phyloP scores from a whole-genome alignment of 2,888 invertebrate species.

The Lobophora halterata region DNA sequence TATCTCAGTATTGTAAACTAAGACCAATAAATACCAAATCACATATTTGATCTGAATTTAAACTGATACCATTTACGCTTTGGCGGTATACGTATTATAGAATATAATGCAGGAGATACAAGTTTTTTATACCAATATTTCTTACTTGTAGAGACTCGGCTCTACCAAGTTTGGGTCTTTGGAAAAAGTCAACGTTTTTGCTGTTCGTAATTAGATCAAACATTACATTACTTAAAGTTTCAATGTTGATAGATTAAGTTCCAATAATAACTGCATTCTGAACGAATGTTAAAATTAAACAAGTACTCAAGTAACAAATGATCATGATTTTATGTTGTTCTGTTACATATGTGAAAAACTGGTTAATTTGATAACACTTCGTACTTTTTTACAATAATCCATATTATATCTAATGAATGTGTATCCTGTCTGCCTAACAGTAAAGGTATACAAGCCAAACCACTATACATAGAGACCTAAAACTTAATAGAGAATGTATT shows the following conservation, averaged over 20 bases:
- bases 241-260: constrained; percentile 4
- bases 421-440: no score
- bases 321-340: no score
- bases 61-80: constrained; percentile 49
- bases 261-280: not conserved
- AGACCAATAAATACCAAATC: constrained; percentile 67
- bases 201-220: constrained; percentile 13
- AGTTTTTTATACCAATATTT: constrained; percentile 17
- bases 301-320: no score
- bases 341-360: no score
- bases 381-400: no score
- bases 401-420: no score
- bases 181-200: constrained; percentile 1
- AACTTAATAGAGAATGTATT: no score
- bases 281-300: no score
- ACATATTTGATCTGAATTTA: constrained; percentile 62
- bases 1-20: constrained; percentile 50
- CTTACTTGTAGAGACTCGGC: constrained; percentile 11
- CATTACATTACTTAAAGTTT: constrained; percentile 12
- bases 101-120: constrained; percentile 33
- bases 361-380: no score
- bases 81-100: constrained; percentile 43
- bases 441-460: no score
- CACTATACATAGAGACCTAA: no score
- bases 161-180: constrained; percentile 15